Conservation (phyloP, 2,888 invertebrate species). For the Hylaea fasciaria region DNA sequence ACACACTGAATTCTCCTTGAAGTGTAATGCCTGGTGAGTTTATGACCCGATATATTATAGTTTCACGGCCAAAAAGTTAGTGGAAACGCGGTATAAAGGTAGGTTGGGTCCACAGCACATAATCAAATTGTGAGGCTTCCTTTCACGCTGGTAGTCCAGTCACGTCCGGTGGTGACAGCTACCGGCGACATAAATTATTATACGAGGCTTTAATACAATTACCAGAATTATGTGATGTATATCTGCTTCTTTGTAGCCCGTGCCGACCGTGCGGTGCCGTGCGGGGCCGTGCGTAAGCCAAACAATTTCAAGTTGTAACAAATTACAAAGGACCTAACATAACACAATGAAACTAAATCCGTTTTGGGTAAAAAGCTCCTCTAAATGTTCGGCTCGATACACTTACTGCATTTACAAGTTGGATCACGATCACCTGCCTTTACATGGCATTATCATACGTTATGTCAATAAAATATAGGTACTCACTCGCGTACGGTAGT, state of each 20-base stretch:
- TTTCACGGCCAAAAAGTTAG: constrained; percentile 12
- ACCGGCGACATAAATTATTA: constrained; percentile 34
- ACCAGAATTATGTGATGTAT: constrained; percentile 33
- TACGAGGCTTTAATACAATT: constrained; percentile 39
- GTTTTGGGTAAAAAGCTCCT: constrained; percentile 9
- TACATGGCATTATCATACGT: constrained; percentile 10
- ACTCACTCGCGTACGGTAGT: neutral
- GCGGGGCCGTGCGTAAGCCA: constrained; percentile 6
- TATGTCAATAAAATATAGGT: neutral
- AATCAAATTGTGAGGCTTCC: constrained; percentile 41
- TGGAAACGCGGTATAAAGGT: constrained; percentile 26
- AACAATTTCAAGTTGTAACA: too few relatives aligned
- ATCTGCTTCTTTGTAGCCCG: constrained; percentile 33
- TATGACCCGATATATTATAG: neutral
- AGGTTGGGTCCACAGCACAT: constrained; percentile 30
- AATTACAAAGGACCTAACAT: constrained; percentile 17
- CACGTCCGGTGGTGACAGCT: constrained; percentile 41
- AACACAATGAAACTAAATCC: constrained; percentile 10
- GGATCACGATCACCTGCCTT: constrained; percentile 14
- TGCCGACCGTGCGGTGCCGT: constrained; percentile 13
- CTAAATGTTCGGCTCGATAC: constrained; percentile 10
- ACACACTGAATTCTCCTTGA: too few relatives aligned
- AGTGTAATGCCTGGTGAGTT: neutral
- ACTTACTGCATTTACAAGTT: constrained; percentile 21
- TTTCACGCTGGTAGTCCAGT: constrained; percentile 31